Base-by-base conservation (phyloP, 2,797 vertebrate species). In the Moxostoma hubbsi region DNA sequence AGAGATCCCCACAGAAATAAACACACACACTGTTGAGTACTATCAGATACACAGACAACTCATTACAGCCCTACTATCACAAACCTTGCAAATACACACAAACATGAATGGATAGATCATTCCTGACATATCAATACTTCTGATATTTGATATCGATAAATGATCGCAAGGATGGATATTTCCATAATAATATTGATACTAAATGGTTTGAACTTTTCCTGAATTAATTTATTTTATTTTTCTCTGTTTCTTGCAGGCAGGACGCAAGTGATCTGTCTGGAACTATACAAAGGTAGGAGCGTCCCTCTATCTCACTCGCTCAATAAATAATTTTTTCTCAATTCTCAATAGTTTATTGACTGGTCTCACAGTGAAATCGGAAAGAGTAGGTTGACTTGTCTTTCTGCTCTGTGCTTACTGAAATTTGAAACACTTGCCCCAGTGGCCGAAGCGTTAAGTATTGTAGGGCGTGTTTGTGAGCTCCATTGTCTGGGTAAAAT, bases 221-320 rank as follows among this genome's bases (percentile, higher is more conserved):
- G n/a, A 72, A 66, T 16, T 81, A 49, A 57, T 9, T 71, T 16
- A 84, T 18, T 85, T 85, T 58, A 84, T 89, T 55, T 85, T 18
- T 83, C 50, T 76, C 55, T 36, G 36, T 36, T 73, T 59, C 90
- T 79, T 88, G 65, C 88, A 95, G 94, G 92, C 94, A 95, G 92
- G 93, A 94, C 89, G 92, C 91, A 89, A 88, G 90, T 73, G 94
- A 95, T 88, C 92, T 95, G 86, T 90, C 93, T 57, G 93, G 93
- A 86, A 87, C 91, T 73, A 92, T 95, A 89, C 94, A 95, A 89
- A 95, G 94, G 94, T 94, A 82, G 46, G 50, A 10, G 76, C n/a
- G 15, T 45, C 4, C 46, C 16, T 76, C 53, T 49, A 54, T 71
- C 43, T 63, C 49, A 16, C 18, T 69, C 43, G 55, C 57, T 59